Evolutionary conservation across 1,140 invertebrate genomes (phyloP).

Genomic region (Reticulitermes speratus): DNA sequence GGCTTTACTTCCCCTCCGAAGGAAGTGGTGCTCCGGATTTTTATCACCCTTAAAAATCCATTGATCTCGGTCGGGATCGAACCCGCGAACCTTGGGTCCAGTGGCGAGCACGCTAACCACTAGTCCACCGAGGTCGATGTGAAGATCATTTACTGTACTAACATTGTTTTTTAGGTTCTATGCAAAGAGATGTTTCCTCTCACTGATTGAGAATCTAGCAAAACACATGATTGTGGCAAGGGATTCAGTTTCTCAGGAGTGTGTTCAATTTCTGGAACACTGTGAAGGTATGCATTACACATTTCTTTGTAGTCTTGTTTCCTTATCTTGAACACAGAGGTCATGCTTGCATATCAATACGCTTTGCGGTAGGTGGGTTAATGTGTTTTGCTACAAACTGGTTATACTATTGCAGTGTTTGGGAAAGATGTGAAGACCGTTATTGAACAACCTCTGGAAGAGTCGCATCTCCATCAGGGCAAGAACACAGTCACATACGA

Average conservation of each 20-base stretch:
- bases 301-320: background rate
- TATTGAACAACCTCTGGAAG: slow-evolving; percentile 78
- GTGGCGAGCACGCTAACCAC: too few relatives aligned
- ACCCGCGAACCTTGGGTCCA: too few relatives aligned
- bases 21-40: too few relatives aligned
- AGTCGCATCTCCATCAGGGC: slow-evolving; percentile 68
- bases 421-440: slow-evolving; percentile 82
- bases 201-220: slow-evolving; percentile 87
- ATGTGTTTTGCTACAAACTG: too few relatives aligned
- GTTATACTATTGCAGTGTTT: slow-evolving; percentile 62
- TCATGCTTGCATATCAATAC: too few relatives aligned
- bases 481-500: slow-evolving; percentile 94
- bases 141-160: too few relatives aligned
- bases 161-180: slow-evolving; percentile 65
- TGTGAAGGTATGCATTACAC: slow-evolving; percentile 64
- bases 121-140: too few relatives aligned
- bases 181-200: slow-evolving; percentile 91
- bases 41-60: too few relatives aligned
- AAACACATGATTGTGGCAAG: slow-evolving; percentile 89
- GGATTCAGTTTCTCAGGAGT: slow-evolving; percentile 87
- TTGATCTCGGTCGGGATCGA: too few relatives aligned
- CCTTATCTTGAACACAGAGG: background rate
- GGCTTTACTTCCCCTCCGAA: too few relatives aligned
- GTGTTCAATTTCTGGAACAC: slow-evolving; percentile 88
- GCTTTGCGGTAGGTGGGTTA: too few relatives aligned